Percentiles rank a stretch among this genome's conserved stretches.
phyloP scores from a whole-genome alignment of 64 coral and sea anemone genomes.

The Exaiptasia diaphana region DNA sequence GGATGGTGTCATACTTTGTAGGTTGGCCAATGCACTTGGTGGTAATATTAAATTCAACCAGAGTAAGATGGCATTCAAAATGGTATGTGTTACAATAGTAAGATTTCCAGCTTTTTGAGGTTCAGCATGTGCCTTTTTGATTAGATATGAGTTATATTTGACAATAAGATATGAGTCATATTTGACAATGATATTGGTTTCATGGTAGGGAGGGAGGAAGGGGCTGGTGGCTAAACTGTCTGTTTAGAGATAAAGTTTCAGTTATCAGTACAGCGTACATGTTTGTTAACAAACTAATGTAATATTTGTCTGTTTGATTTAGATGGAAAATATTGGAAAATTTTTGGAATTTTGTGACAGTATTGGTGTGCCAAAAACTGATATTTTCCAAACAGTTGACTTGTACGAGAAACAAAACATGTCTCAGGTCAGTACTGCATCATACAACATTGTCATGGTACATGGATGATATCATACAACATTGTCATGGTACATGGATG shows the following conservation, averaged over 20 bases:
- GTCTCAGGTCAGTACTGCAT: constrained; percentile 60
- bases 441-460: constrained; percentile 70
- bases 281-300: no score
- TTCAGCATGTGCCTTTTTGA: background rate
- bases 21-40: constrained; percentile 55
- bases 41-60: constrained; percentile 14
- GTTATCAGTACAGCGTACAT: no score
- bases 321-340: constrained; percentile 93
- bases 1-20: constrained; percentile 39
- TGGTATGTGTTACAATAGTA: background rate
- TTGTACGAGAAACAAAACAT: constrained; percentile 86
- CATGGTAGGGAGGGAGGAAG: no score
- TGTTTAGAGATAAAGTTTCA: no score
- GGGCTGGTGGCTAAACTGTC: no score
- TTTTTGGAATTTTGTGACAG: constrained; percentile 40
- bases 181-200: no score
- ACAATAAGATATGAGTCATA: no score
- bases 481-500: no score
- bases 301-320: no score
- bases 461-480: no score
- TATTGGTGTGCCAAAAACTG: constrained; percentile 64
- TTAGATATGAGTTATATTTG: background rate
- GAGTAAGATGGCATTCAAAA: constrained; percentile 68
- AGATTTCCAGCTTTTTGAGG: background rate
- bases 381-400: constrained; percentile 88